Evolutionary conservation across 2,888 invertebrate species (phyloP), one percentile per base, ranked within the genome.

Genomic region (Rotaria socialis): DNA sequence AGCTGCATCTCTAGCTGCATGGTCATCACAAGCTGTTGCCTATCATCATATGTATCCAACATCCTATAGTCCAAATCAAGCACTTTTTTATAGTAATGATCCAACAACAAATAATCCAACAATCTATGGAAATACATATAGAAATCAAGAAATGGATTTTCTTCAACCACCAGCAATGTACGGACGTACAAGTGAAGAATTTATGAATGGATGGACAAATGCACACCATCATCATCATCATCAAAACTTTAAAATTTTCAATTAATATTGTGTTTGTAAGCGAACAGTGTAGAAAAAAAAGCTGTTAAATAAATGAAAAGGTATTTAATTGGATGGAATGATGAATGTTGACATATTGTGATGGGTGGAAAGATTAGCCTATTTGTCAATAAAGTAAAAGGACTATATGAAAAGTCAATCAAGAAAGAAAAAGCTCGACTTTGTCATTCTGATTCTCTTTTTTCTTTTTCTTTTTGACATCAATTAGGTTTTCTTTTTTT

Each of bases 311-410:
- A 67, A 67, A 67, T 35, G 67, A 67, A 67, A 67, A 67, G 67
- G 67, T 67, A 67, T 67, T 67, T 67, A 67, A 67, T 67, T 67
- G 67, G 67, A 67, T 67, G 67, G 27, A 67, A 67, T 52, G 52
- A 52, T 52, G 52, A 27, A 35, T 80, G 47, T 80, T 80, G 75
- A 80, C 75, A 80, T 80, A 80, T 41, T 22, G 8, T 80, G 43
- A 43, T 47, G 19, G 41, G 43, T 47, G 43, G 75, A 47, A 43
- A 80, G 75, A 43, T 80, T 80, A 80, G 75, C 75, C 47, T 80
- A 80, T 80, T 80, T 80, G 75, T 80, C 75, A 80, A 80, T 80
- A 80, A 47, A 80, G 47, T 80, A 43, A 80, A 41, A 80, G 47
- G 24, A 80, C 43, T 47, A 80, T 47, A 80, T 47, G 80, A 47